A percentile compares a stretch with the other conserved stretches of the same genome.
These are phyloP conservation scores for Coilia nasus DNA, from an alignment of 2,797 vertebrate species.

Conservation along the genomic window DNA sequence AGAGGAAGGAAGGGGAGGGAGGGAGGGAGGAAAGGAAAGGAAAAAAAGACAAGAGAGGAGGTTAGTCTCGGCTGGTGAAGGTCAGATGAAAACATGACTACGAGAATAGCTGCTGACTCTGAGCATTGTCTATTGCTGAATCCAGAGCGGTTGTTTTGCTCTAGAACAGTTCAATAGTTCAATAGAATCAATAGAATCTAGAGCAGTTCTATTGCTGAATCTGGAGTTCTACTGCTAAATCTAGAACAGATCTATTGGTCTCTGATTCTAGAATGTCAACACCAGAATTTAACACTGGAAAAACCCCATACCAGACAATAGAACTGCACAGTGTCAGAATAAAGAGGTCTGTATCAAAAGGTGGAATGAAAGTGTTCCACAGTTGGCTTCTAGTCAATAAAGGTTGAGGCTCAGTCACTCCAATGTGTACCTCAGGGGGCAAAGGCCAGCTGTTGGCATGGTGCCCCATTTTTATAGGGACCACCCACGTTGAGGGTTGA, in stretches of 20 bases:
- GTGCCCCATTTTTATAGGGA: neutral
- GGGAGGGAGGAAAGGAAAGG: constrained; percentile 73
- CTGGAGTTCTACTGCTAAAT: neutral
- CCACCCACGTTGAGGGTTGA: no score
- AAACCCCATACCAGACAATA: neutral
- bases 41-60: constrained; percentile 90
- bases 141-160: neutral
- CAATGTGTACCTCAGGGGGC: neutral
- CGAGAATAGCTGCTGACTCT: constrained; percentile 46
- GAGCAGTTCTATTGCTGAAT: neutral
- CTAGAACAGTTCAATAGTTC: neutral
- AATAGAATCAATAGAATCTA: neutral
- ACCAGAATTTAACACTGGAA: neutral
- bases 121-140: neutral
- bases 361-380: neutral
- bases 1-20: constrained; percentile 67
- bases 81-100: constrained; percentile 93
- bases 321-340: neutral
- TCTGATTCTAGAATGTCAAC: neutral
- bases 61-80: constrained; percentile 93
- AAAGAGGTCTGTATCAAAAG: neutral
- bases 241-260: neutral
- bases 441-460: constrained; percentile 31
- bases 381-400: neutral
- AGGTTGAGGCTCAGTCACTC: neutral